Conservation (phyloP, 2,797 vertebrate species). For the Myripristis murdjan region DNA sequence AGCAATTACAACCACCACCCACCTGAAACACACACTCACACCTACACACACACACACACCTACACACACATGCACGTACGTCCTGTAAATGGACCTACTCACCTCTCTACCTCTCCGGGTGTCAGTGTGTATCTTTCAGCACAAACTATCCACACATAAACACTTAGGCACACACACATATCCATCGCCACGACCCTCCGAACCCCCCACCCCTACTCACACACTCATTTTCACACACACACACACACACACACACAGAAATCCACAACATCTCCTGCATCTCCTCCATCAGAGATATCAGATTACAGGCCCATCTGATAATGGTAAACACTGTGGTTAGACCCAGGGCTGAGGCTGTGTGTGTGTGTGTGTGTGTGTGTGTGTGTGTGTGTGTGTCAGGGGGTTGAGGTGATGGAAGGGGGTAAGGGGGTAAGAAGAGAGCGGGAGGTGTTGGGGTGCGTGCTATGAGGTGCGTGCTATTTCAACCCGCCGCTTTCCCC, state of each 20-base stretch:
- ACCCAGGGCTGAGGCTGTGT: conserved; percentile 17
- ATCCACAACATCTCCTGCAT: conserved; percentile 32
- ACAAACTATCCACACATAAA: conserved; percentile 5
- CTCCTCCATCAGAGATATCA: conserved; percentile 57
- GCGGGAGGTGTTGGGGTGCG: not conserved
- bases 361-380: conserved; percentile 6
- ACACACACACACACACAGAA: no score
- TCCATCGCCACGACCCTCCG: conserved; percentile 27
- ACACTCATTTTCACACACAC: no score
- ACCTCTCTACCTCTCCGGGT: not conserved
- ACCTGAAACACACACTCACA: conserved; percentile 25
- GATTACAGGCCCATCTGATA: conserved; percentile 74
- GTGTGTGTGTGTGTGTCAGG: not conserved
- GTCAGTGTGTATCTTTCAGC: not conserved
- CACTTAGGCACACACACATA: conserved; percentile 10
- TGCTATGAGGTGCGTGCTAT: not conserved
- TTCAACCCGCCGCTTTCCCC: not conserved
- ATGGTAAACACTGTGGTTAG: conserved; percentile 63
- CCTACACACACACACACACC: not conserved
- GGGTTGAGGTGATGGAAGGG: conserved; percentile 2
- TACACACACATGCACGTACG: not conserved
- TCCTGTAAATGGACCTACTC: not conserved
- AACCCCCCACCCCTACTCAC: conserved; percentile 34
- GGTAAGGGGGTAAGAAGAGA: not conserved
- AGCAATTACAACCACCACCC: conserved; percentile 65